A percentile compares a stretch with the other conserved stretches of the same genome.
Evolutionary conservation across 2,797 vertebrate genomes (phyloP).

Genomic region (Centropyge bicolor): DNA sequence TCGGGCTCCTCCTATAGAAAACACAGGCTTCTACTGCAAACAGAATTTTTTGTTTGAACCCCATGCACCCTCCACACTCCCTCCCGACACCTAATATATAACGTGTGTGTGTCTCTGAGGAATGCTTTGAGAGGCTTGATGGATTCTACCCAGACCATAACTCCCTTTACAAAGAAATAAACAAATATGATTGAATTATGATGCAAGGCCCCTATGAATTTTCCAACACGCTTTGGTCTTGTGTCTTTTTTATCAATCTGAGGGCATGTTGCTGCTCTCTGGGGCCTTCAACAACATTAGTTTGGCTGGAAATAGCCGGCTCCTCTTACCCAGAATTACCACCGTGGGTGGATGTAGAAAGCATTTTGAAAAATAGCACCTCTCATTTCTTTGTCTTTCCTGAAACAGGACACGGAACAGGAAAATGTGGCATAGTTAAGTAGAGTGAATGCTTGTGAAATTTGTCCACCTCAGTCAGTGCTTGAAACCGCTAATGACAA

Average conservation of each 20-base stretch:
- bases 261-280: slow-evolving; percentile 34
- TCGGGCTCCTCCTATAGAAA: slow-evolving; percentile 52
- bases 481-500: slow-evolving; percentile 16
- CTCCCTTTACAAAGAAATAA: slow-evolving; percentile 51
- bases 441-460: slow-evolving; percentile 26
- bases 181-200: slow-evolving; percentile 56
- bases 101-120: slow-evolving; percentile 19
- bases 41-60: slow-evolving; percentile 56
- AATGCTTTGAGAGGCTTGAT: slow-evolving; percentile 42
- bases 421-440: slow-evolving; percentile 23
- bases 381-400: slow-evolving; percentile 57
- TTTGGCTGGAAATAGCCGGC: slow-evolving; percentile 59
- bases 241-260: slow-evolving; percentile 34
- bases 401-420: slow-evolving; percentile 57
- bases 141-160: slow-evolving; percentile 32
- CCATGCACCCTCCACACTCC: slow-evolving; percentile 8
- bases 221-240: slow-evolving; percentile 30
- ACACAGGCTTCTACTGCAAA: slow-evolving; percentile 59
- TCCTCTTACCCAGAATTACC: slow-evolving; percentile 59
- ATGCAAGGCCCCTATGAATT: slow-evolving; percentile 38
- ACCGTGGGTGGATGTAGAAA: slow-evolving; percentile 60
- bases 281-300: slow-evolving; percentile 55
- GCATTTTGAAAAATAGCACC: slow-evolving; percentile 54
- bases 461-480: slow-evolving; percentile 1
- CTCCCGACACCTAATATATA: slow-evolving; percentile 35